phyloP scores from a whole-genome alignment of 2,888 invertebrate genomes.

The Stenodema calcarata region DNA sequence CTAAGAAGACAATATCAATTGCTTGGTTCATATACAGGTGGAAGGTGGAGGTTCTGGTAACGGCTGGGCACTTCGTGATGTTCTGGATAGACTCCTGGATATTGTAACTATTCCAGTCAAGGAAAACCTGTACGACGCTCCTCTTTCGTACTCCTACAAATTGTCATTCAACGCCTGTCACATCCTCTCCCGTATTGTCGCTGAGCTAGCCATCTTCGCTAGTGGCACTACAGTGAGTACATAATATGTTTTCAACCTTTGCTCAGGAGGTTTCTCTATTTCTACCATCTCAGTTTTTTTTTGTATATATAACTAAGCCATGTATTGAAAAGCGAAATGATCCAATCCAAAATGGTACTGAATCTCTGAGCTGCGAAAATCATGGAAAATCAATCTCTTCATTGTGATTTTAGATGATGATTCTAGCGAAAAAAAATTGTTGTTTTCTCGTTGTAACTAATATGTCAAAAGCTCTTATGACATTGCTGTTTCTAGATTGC shows the following conservation, averaged over 20 bases:
- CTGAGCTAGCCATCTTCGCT: slow-evolving; percentile 84
- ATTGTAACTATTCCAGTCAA: slow-evolving; percentile 81
- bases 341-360: too few relatives aligned
- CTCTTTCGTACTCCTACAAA: slow-evolving; percentile 62
- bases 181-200: slow-evolving; percentile 80
- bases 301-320: too few relatives aligned
- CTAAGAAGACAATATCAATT: not conserved
- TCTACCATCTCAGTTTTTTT: too few relatives aligned
- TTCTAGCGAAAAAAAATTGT: too few relatives aligned
- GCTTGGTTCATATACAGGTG: slow-evolving; percentile 59
- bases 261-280: too few relatives aligned
- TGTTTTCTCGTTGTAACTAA: too few relatives aligned
- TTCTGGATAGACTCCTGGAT: slow-evolving; percentile 80
- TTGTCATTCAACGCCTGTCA: slow-evolving; percentile 75
- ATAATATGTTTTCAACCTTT: not conserved
- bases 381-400: too few relatives aligned
- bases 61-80: slow-evolving; percentile 79
- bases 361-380: too few relatives aligned
- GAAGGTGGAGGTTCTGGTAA: slow-evolving; percentile 61
- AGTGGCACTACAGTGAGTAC: slow-evolving; percentile 73
- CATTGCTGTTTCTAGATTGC: too few relatives aligned
- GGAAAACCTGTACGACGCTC: slow-evolving; percentile 65
- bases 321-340: too few relatives aligned
- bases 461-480: too few relatives aligned
- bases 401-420: too few relatives aligned